Evolutionary conservation across 1,140 invertebrate genomes (phyloP).

Genomic region (Eriosoma lanigerum): DNA sequence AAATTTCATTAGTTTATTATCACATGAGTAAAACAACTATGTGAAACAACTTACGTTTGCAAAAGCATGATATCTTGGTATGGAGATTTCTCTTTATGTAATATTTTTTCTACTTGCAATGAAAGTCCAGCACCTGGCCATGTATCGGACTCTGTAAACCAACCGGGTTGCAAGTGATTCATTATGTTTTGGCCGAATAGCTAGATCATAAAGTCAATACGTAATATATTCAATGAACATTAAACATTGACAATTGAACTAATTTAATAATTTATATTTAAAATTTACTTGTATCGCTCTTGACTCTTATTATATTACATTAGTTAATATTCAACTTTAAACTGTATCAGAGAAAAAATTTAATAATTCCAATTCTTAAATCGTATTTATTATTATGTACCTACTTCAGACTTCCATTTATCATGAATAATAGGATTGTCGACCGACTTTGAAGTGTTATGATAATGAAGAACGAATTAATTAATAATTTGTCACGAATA

Average conservation of each 20-base stretch:
- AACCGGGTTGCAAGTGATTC: slow-evolving; percentile 73
- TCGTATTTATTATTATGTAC: background rate
- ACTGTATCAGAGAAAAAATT: background rate
- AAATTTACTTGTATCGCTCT: background rate
- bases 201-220: background rate
- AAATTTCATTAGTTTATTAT: background rate
- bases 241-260: background rate
- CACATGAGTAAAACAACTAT: background rate
- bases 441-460: too few relatives aligned
- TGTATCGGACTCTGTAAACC: slow-evolving; percentile 87
- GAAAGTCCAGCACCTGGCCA: slow-evolving; percentile 93
- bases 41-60: slow-evolving; percentile 72
- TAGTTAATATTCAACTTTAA: background rate
- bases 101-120: slow-evolving; percentile 80
- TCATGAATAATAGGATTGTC: too few relatives aligned
- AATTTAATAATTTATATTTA: background rate
- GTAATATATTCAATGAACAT: background rate
- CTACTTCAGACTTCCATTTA: background rate
- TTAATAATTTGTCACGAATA: too few relatives aligned
- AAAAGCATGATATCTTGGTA: slow-evolving; percentile 90
- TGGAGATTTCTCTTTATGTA: slow-evolving; percentile 79
- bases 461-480: too few relatives aligned
- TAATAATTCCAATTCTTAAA: background rate
- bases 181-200: slow-evolving; percentile 57
- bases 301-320: background rate